These are phyloP conservation scores for Sternotherus odoratus DNA, from an alignment of 2,797 vertebrate genomes.

Conservation along the genomic window DNA sequence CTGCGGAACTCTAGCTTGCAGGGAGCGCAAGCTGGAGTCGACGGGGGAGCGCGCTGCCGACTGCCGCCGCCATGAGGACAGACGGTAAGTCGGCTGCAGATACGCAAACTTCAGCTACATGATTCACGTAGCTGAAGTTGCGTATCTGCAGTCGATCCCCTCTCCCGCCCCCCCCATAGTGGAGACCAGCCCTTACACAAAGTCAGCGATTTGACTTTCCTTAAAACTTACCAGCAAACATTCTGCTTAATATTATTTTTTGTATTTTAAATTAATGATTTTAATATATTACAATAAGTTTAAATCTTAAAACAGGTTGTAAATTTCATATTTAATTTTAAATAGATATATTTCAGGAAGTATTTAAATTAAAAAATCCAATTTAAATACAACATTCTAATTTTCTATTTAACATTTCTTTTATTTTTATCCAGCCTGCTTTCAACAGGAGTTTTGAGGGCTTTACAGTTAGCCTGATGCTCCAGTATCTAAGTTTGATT, in stretches of 20 bases:
- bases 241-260: neutral
- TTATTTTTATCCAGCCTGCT: neutral
- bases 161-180: too few relatives aligned
- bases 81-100: too few relatives aligned
- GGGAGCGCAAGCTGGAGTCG: too few relatives aligned
- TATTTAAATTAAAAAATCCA: neutral
- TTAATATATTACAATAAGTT: neutral
- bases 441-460: neutral
- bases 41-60: too few relatives aligned
- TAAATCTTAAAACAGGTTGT: neutral
- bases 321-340: neutral
- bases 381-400: neutral
- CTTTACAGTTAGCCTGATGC: constrained; percentile 55
- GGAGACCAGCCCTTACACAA: too few relatives aligned
- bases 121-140: too few relatives aligned
- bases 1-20: too few relatives aligned
- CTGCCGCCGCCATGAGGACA: too few relatives aligned
- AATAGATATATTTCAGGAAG: neutral
- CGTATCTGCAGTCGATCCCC: too few relatives aligned
- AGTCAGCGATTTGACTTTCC: neutral
- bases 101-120: too few relatives aligned
- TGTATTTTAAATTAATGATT: neutral
- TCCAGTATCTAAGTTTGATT: constrained; percentile 24
- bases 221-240: neutral
- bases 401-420: neutral